Evolutionary conservation across 1,140 invertebrate genomes (phyloP), one percentile per base, ranked within the genome.

Genomic region (Scaptomyza pallida): DNA sequence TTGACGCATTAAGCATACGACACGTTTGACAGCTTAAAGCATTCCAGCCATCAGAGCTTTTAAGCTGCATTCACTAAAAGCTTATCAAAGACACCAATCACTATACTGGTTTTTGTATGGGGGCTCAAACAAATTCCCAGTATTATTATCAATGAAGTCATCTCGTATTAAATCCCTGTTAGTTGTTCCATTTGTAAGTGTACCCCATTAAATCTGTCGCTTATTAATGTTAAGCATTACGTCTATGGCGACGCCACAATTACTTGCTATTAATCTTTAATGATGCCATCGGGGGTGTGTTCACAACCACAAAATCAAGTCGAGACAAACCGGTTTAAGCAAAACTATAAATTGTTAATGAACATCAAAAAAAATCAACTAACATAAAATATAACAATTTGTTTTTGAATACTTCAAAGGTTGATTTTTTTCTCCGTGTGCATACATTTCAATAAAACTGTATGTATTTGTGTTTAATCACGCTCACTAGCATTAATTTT

Each of bases 301-400:
- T 12, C 19, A 40, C 21, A 51, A 9, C n/a, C 10, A 37, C 41
- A 48, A 60, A 61, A 65, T 65, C 33, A 51, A 71, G 57, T 67
- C 55, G 61, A 59, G 59, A 4, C 50, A 82, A 82, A 78, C 82
- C 71, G 61, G 82, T 86, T 88, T 30, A 6, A 61, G 63, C 70
- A 88, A 78, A 78, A 52, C 69, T 56, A 47, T 5, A 64, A 16
- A n/a, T 19, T 26, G 3, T 13, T 26, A 30, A 61, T 52, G 23
- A 37, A 51, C 37, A 23, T 19, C 17, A 21, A 44, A 35, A 43
- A 16, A 16, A 37, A 8, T 1, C 26, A 1, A 30, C 26, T 10
- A 9, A 0, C 26, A 30, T n/a, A n/a, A n/a, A n/a, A n/a, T n/a
- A n/a, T 6, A 26, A 26, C 23, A 26, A 4, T 26, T 26, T 26